phyloP scores from a whole-genome alignment of 2,113 vertebrate genomes.

The Rissa tridactyla region DNA sequence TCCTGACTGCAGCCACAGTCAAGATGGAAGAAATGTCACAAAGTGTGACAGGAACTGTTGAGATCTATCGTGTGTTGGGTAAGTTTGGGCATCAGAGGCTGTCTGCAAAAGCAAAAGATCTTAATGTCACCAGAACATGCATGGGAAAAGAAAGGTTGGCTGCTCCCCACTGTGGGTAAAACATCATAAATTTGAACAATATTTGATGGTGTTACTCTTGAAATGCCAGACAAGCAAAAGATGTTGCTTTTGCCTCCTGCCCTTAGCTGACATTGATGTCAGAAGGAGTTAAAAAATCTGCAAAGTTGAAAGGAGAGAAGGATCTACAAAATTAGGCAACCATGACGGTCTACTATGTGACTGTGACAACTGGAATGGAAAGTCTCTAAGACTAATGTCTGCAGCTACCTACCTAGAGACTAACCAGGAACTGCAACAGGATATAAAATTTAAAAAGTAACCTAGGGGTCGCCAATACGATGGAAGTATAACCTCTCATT shows the following conservation, averaged over 20 bases:
- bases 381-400: too few relatives aligned
- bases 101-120: background rate
- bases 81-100: background rate
- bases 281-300: too few relatives aligned
- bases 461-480: too few relatives aligned
- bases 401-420: too few relatives aligned
- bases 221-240: background rate
- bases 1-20: background rate
- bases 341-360: too few relatives aligned
- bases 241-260: background rate
- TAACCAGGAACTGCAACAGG: too few relatives aligned
- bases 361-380: too few relatives aligned
- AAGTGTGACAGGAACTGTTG: background rate
- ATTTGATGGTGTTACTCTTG: background rate
- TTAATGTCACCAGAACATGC: fast-evolving
- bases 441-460: too few relatives aligned
- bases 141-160: background rate
- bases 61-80: background rate
- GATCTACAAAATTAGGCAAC: too few relatives aligned
- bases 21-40: background rate
- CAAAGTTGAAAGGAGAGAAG: too few relatives aligned
- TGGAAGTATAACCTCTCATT: too few relatives aligned
- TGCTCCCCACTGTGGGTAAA: background rate
- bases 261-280: background rate
- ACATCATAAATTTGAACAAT: background rate